Base-by-base conservation (phyloP, 2,797 vertebrate species). In the Oryzias sinensis region DNA sequence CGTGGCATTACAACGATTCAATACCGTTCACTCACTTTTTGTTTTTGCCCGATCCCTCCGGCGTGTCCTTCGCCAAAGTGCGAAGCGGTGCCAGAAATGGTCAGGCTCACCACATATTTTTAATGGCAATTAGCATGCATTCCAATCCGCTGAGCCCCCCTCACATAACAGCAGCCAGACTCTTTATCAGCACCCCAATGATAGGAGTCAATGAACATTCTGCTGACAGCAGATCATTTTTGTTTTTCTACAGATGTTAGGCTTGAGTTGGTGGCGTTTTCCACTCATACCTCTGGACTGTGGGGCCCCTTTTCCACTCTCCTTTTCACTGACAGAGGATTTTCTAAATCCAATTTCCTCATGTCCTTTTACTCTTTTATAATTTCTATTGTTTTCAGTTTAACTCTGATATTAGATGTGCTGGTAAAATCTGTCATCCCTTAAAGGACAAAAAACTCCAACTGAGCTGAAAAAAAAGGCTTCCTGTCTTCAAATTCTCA, bases 51-150 rank as follows among this genome's bases (percentile, higher is more conserved):
- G 81, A 80, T 82, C 87, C 80, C 83, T 84, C 87, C 87, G 88
- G 85, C 88, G 78, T 85, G 87, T 87, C 87, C 84, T 90, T 88
- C 78, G 77, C 87, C 81, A 87, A 91, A 88, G 90, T 92, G 83
- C 78, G 62, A 76, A 76, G 85, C 83, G 66, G 81, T 84, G 88
- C 88, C 90, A 91, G 88, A 86, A 87, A 88, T 84, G 64, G 82
- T 85, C 76, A 88, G 87, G 86, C 88, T 87, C 87, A 42, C 85
- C 87, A 83, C 90, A 90, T 90, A 90, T 90, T 92, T 91, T 89
- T 88, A 87, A 94, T 88, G 91, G 90, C 95, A 95, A 95, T 96
- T 96, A 97, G 92, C 94, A 95, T 93, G 94, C 94, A 97, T 97
- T 97, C 95, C 95, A 82, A 94, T 95, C 94, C 95, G 94, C 94